Evolutionary conservation across 2,797 vertebrate genomes (phyloP), one percentile per base, ranked within the genome.

Genomic region (Tragopan temminckii): DNA sequence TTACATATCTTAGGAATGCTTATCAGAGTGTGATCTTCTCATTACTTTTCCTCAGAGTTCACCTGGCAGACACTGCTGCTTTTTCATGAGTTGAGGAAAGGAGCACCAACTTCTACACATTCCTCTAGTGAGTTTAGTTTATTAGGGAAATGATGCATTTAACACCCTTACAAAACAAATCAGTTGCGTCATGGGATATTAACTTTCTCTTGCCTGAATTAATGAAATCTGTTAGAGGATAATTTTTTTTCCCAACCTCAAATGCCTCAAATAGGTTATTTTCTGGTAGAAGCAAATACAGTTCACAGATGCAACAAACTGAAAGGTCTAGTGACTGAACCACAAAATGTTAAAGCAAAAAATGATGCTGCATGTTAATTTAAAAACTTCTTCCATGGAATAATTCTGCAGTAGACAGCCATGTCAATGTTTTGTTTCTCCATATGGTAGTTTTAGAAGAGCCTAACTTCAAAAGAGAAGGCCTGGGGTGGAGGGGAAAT

Each of bases 111-210:
- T 95, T 96, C 77, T 91, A 69, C 72, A 86, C 67, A 43, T 88
- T 94, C 45, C 90, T 91, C 83, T 90, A 27, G 94, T 74, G 95
- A 85, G 53, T 74, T 95, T 77, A 84, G 87, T 96, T 96, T 96
- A 92, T 96, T 95, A 97, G 90, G 82, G 86, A 96, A 96, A 96
- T 95, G 89, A 89, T 96, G 94, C 94, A 96, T 96, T 95, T 96
- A 96, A 94, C 90, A 92, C 67, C 74, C 87, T 35, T 90, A 80
- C 93, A 96, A 96, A 96, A 96, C 90, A 95, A 95, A 97, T 96
- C 53, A 59, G 70, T 95, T 94, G 80, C 92, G 87, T 94, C 95
- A 96, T 95, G 97, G 89, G 88, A 94, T 94, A 96, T 96, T 96
- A 97, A 95, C 89, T 96, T 96, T 93, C 89, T 94, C 83, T 92